A percentile compares a stretch with the other conserved stretches of the same genome.
phyloP scores from a whole-genome alignment of 2,113 vertebrate genomes.

The Fregata magnificens region DNA sequence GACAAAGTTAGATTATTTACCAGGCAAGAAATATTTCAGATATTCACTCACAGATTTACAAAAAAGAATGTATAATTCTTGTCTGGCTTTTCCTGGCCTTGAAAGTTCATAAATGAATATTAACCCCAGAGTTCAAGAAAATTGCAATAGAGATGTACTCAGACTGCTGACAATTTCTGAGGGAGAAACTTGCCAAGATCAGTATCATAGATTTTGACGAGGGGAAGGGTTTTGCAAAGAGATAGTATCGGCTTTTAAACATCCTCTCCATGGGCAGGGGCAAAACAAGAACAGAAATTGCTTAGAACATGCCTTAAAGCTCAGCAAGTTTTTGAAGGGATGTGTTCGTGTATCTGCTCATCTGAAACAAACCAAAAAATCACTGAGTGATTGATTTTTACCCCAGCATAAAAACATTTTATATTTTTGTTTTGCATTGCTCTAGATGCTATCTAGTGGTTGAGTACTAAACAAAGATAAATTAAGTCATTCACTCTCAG shows the following conservation, averaged over 20 bases:
- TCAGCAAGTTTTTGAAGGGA: neutral
- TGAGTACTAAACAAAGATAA: neutral
- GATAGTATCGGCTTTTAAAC: neutral
- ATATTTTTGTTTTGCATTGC: neutral
- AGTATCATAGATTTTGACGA: neutral
- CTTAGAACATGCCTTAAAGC: constrained; percentile 24
- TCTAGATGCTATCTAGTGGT: neutral
- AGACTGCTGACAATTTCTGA: neutral
- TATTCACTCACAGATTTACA: neutral
- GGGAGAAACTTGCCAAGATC: neutral
- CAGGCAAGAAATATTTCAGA: neutral
- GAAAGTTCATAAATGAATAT: neutral
- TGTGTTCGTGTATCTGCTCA: neutral
- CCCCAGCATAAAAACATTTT: neutral
- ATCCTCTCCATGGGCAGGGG: neutral
- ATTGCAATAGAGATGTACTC: neutral
- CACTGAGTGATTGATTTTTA: constrained; percentile 32
- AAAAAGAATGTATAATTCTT: neutral
- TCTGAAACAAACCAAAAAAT: constrained; percentile 10
- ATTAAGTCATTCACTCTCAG: neutral
- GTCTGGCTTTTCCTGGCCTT: neutral
- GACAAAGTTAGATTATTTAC: neutral
- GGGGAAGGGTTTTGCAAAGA: neutral
- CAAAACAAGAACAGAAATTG: neutral
- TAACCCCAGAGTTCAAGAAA: neutral